Percentiles rank a stretch among this genome's conserved stretches.
Conservation (phyloP, 37 sponge, comb jelly and placozoan genomes). For the Beroe ovata region DNA sequence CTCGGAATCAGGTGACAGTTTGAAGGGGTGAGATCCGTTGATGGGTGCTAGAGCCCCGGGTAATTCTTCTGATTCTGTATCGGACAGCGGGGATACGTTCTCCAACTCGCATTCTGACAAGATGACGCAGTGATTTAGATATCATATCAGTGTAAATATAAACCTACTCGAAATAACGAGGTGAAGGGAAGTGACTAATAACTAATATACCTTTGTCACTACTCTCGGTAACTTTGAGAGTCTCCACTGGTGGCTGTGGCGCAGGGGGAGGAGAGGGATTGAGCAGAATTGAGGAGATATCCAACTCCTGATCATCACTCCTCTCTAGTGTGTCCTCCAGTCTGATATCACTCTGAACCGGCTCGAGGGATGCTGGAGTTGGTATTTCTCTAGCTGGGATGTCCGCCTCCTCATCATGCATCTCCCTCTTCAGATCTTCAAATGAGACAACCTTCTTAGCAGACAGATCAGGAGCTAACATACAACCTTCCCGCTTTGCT, state of each 20-base stretch:
- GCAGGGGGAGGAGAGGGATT: constrained; percentile 36
- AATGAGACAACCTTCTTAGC: background rate
- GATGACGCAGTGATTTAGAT: too few species aligned
- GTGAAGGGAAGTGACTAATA: too few species aligned
- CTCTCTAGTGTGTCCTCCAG: constrained; percentile 9
- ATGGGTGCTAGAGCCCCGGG: constrained; percentile 29
- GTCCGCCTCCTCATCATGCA: background rate
- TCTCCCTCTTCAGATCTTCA: background rate
- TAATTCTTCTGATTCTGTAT: background rate
- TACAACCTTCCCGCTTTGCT: background rate
- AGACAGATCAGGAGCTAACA: background rate
- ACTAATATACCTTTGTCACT: background rate
- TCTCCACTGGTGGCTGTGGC: constrained; percentile 3
- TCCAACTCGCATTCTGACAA: background rate
- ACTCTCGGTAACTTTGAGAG: background rate
- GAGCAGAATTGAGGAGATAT: constrained; percentile 18
- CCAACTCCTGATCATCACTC: background rate
- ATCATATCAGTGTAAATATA: too few species aligned
- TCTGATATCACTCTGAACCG: constrained; percentile 47
- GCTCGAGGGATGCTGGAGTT: background rate
- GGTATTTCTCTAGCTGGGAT: background rate
- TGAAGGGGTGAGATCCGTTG: constrained; percentile 34
- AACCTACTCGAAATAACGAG: too few species aligned
- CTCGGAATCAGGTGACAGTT: constrained; percentile 31
- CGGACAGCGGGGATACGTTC: constrained; percentile 1